Base-by-base conservation (phyloP, 2,888 invertebrate genomes). In the Phanerotoma sp. region DNA sequence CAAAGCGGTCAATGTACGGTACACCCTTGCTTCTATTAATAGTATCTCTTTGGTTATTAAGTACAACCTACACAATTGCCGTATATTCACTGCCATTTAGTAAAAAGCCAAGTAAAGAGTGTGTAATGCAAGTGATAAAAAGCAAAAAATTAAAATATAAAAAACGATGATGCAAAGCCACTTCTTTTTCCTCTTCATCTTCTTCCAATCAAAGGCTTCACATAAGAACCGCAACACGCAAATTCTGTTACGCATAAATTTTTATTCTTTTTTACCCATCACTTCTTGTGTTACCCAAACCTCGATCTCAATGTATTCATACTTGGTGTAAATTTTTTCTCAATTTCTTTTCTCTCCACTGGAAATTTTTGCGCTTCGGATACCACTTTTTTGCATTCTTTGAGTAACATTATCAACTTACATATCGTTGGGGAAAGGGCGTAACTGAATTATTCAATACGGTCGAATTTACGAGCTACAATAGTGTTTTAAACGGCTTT, bases 11-110 rank as follows among this genome's bases (percentile, higher is more conserved):
- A 51, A 33, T 51, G 51, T 10, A 35, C 33, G 33, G 32, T 21
- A 51, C 62, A 61, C 62, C 60, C 59, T 57, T 55, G 54, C 25
- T 59, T 57, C 64, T 64, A 64, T 64, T 62, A 62, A 63, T 64
- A 64, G 63, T 46, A n/a, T n/a, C n/a, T n/a, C n/a, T n/a, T 33
- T 13, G 35, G 44, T 33, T 51, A 44, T 51, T 44, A 37, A 15
- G 44, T 18, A 16, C 51, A 35, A n/a, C 37, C 51, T 13, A 35
- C 28, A 51, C 44, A 44, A 22, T 45, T 28, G 5, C 20, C 35
- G 25, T 25, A 22, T 28, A 11, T 32, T 13, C 46, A 7, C 21
- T 21, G 18, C 3, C 30, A 33, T 33, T 46, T 33, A 21, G 32
- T 33, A 32, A 33, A 46, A 32, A 33, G 5, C n/a, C n/a, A n/a